These are phyloP conservation scores for Brachypodius melanocephalos DNA, from an alignment of 2,113 vertebrate species.

Conservation along the genomic window DNA sequence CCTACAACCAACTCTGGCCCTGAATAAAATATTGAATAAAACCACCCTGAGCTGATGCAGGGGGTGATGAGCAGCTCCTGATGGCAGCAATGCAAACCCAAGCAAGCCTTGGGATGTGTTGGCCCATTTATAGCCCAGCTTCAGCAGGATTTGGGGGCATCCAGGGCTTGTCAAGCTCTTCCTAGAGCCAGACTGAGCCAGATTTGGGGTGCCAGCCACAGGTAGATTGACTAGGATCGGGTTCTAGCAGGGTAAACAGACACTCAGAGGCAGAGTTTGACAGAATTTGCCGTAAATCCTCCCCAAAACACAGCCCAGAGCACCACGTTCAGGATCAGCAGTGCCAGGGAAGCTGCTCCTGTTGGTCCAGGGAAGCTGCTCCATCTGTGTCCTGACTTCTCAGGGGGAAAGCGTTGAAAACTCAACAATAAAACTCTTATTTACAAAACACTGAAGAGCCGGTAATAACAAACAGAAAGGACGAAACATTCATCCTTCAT, in stretches of 20 bases:
- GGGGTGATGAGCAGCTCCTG: background rate
- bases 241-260: background rate
- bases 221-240: background rate
- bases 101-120: background rate
- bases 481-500: background rate
- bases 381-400: background rate
- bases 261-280: background rate
- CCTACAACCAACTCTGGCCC: fast-evolving
- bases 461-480: background rate
- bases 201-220: fast-evolving
- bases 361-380: background rate
- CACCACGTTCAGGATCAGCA: background rate
- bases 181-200: background rate
- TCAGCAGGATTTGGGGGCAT: background rate
- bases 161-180: background rate
- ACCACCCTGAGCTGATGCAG: background rate
- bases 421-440: background rate
- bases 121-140: background rate
- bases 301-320: background rate
- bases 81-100: background rate
- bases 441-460: background rate
- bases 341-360: background rate
- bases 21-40: background rate
- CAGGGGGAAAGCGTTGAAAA: background rate
- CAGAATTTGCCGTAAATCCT: background rate